phyloP scores from a whole-genome alignment of 2,797 vertebrate genomes.

The Sebastes cheni region DNA sequence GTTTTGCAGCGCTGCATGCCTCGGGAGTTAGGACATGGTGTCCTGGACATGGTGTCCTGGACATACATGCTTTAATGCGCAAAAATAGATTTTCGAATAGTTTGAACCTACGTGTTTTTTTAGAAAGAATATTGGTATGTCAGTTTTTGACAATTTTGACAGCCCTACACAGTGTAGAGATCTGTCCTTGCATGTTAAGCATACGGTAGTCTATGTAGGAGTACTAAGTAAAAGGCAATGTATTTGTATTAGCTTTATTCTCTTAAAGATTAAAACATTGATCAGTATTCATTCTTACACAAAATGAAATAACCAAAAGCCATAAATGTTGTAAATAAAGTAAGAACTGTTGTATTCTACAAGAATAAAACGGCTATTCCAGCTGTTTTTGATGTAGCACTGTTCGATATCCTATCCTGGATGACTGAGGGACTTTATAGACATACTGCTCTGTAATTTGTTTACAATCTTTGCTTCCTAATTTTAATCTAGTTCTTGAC shows the following conservation, averaged over 20 bases:
- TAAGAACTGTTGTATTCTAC: background rate
- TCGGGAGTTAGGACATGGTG: too few relatives aligned
- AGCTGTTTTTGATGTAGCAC: background rate
- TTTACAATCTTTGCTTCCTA: background rate
- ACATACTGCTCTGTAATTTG: background rate
- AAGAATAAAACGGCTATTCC: background rate
- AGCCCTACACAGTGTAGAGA: background rate
- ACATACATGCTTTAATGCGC: too few relatives aligned
- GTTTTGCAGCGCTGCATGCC: too few relatives aligned
- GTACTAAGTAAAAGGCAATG: background rate
- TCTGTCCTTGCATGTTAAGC: background rate
- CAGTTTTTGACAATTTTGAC: too few relatives aligned
- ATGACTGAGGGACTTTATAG: background rate
- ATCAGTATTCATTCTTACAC: background rate
- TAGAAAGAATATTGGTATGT: too few relatives aligned
- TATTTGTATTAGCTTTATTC: background rate
- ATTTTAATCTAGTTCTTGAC: background rate
- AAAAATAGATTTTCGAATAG: too few relatives aligned
- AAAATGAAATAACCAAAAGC: background rate
- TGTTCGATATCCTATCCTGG: background rate
- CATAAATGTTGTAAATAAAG: background rate
- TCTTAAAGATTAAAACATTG: background rate
- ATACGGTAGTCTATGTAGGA: background rate
- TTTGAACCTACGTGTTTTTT: too few relatives aligned
- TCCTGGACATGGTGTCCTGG: too few relatives aligned